Percentiles rank a stretch among this genome's conserved stretches.
Conservation (phyloP, 2,113 vertebrate species). For the Daubentonia madagascariensis region DNA sequence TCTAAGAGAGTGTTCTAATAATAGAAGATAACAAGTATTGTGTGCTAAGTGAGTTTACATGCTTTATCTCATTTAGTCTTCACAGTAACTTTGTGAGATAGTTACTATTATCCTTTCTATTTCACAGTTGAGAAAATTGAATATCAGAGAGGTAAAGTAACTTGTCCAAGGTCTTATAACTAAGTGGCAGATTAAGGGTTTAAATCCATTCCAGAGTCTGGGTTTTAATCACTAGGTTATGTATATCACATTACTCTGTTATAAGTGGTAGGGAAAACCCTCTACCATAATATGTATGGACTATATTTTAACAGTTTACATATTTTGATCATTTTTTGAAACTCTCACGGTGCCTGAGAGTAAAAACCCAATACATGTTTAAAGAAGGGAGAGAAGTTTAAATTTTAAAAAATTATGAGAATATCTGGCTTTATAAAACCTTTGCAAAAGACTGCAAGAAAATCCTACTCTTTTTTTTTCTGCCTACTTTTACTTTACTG, state of each 20-base stretch:
- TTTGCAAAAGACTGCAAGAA: neutral
- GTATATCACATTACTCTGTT: neutral
- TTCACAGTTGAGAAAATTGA: neutral
- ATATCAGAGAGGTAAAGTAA: neutral
- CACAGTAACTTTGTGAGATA: neutral
- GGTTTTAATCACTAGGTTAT: neutral
- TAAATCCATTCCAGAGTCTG: neutral
- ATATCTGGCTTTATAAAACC: neutral
- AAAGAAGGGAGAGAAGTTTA: neutral
- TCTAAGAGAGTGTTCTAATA: neutral
- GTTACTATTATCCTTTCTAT: neutral
- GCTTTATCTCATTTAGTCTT: neutral
- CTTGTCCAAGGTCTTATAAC: neutral
- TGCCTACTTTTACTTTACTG: neutral
- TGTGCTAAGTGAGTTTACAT: neutral
- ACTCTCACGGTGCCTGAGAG: neutral
- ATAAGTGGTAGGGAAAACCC: neutral
- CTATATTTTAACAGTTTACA: neutral
- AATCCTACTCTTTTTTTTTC: neutral
- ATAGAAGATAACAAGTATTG: neutral
- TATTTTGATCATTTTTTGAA: neutral
- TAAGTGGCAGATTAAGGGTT: neutral
- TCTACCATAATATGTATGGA: neutral
- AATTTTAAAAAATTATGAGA: neutral
- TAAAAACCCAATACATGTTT: neutral